Evolutionary conservation across 1,140 invertebrate genomes (phyloP).

Genomic region (Druon quercuslanigerum): DNA sequence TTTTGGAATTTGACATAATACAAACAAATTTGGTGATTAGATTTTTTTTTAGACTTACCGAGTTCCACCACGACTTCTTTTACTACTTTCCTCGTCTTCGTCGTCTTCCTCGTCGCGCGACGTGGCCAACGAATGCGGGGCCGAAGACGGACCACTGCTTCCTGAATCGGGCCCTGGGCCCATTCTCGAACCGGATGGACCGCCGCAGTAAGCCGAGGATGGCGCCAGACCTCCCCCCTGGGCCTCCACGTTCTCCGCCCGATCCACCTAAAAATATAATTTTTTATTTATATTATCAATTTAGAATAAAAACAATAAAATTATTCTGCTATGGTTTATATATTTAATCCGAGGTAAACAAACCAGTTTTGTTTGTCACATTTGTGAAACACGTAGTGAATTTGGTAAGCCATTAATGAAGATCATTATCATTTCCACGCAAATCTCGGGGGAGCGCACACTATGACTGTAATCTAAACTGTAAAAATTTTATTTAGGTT

Average conservation of each 20-base stretch:
- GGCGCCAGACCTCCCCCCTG: constrained; percentile 68
- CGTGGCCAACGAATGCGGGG: constrained; percentile 70
- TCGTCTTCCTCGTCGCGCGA: constrained; percentile 73
- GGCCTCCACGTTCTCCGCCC: constrained; percentile 71
- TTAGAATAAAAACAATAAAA: too few relatives aligned
- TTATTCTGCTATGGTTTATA: too few relatives aligned
- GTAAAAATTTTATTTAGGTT: too few relatives aligned
- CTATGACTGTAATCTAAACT: too few relatives aligned
- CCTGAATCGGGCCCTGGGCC: constrained; percentile 72
- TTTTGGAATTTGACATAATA: too few relatives aligned
- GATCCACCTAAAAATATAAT: constrained; percentile 67
- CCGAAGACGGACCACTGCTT: constrained; percentile 72
- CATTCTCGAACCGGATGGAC: constrained; percentile 70
- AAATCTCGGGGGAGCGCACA: too few relatives aligned
- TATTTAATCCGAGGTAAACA: too few relatives aligned
- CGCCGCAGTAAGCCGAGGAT: constrained; percentile 57
- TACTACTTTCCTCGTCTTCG: constrained; percentile 71
- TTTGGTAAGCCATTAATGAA: too few relatives aligned
- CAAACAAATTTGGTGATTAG: neutral
- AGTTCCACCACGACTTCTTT: constrained; percentile 66
- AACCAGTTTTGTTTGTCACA: too few relatives aligned
- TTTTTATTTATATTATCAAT: too few relatives aligned
- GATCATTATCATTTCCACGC: too few relatives aligned
- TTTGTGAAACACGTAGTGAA: too few relatives aligned
- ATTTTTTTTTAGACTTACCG: constrained; percentile 46